Evolutionary conservation across 1,140 invertebrate genomes (phyloP), one percentile per base, ranked within the genome.

Genomic region (Ostrea denselamellosa): DNA sequence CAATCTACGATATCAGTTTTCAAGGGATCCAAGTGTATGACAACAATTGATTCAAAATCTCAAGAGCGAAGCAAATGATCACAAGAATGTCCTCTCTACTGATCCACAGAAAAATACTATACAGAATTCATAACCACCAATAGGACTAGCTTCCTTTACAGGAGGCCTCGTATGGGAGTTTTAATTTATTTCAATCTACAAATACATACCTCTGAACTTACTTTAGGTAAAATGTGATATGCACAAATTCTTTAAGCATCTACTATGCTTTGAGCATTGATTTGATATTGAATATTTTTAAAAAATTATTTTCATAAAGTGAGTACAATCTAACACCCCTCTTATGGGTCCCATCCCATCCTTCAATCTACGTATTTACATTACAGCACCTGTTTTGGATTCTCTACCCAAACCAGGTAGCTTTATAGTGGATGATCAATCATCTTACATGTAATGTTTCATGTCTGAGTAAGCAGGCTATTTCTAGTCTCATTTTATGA

Each of bases 351-450:
- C 8, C 25, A 9, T 14, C 28, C 25, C 25, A 9, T 14, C 28
- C 25, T 17, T 2, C 14, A 25, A 44, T 77, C 22, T 77, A 77
- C 28, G 68, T 77, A 77, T 28, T 19, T 62, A 77, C 28, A 77
- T 77, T 77, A 77, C 68, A 77, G 9, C 68, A 77, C 68, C 9
- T 77, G 68, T 25, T 77, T 25, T 25, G 5, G 28, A 10, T 77
- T 77, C 68, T 77, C 68, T 77, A 77, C 28, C 68, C 25, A 77
- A 28, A 34, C 68, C 28, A 77, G 25, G 68, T 62, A 77, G 22
- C 25, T 77, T 22, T 77, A 44, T 25, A 77, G 10, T 22, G 22
- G 25, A 14, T 34, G 12, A 77, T 77, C 68, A 77, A 12, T 77
- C 68, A 77, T 77, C 5, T 77, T 28, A 12, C 25, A 77, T 25